Evolutionary conservation across 2,113 vertebrate species (phyloP), one percentile per base, ranked within the genome.

Genomic region (Ailurus styani): DNA sequence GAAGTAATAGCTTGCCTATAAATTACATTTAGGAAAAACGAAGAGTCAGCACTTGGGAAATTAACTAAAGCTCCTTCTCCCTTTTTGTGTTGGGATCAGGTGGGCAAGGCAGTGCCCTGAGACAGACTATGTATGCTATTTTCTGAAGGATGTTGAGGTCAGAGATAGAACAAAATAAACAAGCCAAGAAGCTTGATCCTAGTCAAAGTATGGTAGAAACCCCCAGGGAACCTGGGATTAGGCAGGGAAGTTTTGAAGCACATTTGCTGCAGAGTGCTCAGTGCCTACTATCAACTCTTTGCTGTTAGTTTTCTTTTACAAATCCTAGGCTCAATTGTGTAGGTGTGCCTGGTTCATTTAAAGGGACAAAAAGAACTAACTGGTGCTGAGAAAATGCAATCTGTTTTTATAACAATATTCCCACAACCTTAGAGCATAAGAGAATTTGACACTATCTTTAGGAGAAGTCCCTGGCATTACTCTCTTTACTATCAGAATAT

Each of bases 401-500:
- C 21, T 37, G 1, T 37, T 91, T 20, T 85, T 93, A 70, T 5
- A 45, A 34, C 2, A 77, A 0, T 11, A 31, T 45, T 40, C 18
- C 29, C 15, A 54, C 25, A 86, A 42, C 60, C 5, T 66, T 31
- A 40, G 54, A 87, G 62, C 18, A 75, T 60, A 29, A 64, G 42
- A 73, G 12, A 7, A 45, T 42, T 47, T 72, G 9, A 83, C 5
- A 85, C 0, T 78, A 4, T 62, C 75, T 93, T 87, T 29, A 37
- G 55, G 20, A 90, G 54, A 93, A 31, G 9, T 0, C 93, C 11
- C 66, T 81, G 60, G 25, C 17, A 55, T 68, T 27, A 37, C 27
- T 97, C 89, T 47, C 31, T 95, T 94, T 75, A 95, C n/a, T 55
- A 82, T 57, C 40, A 94, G 90, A 91, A 70, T 79, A 92, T 64